Evolutionary conservation across 2,797 vertebrate genomes (phyloP), one percentile per base, ranked within the genome.

Genomic region (Sebastes trivittatus): DNA sequence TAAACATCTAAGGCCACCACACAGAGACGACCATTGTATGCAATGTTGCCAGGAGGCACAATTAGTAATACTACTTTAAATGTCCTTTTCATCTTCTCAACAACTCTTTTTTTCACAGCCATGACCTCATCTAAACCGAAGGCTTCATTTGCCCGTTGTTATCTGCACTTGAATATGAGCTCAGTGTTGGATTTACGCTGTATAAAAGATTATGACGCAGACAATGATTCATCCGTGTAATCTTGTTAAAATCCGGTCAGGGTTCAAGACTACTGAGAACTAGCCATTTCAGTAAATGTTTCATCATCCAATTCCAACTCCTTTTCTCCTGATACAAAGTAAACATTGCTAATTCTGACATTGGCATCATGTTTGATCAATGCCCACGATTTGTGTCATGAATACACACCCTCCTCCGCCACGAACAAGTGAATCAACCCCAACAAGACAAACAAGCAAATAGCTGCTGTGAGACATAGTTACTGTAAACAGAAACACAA

Each of bases 361-460:
- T 11, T 30, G n/a, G 46, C n/a, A 34, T 56, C 22, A 22, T 13
- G 7, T 32, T 67, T 2, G 36, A 8, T 76, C 49, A 70, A 23
- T 14, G 56, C 59, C 23, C 46, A 23, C 2, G 11, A n/a, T 78
- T 66, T 67, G 36, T 75, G 54, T 64, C 46, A 49, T 16, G 11
- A 64, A 77, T 20, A 72, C 42, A 76, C 55, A 27, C 52, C 78
- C 61, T 52, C 78, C 67, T 60, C 63, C 22, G 18, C 65, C 58
- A 68, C 54, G 52, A 83, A 76, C 75, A 76, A 71, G 54, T 80
- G 77, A 89, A 75, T 84, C 87, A 88, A 60, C n/a, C n/a, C n/a
- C n/a, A 58, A 71, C 25, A 56, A 55, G 42, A 89, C 54, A 81
- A 81, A 77, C 69, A 87, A 68, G 75, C 77, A 32, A 34, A 70